Evolutionary conservation across 2,113 vertebrate species (phyloP), one percentile per base, ranked within the genome.

Genomic region (Pedionomus torquatus): DNA sequence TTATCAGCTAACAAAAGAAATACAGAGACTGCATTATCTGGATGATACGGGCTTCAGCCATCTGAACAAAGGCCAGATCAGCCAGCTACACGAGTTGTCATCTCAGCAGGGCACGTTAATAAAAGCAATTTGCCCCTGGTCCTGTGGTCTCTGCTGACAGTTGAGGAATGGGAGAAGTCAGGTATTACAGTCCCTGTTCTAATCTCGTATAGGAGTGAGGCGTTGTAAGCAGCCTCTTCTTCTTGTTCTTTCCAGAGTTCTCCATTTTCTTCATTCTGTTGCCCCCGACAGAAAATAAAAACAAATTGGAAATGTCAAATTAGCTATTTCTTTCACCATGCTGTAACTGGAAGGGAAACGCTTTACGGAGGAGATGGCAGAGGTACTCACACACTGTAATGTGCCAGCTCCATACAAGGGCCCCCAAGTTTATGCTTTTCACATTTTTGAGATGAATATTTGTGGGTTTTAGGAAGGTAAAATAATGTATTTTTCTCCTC

Each of bases 331-430:
- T 87, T 95, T 81, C 24, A 44, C 41, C 6, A 5, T 33, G 25
- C 10, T 69, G 17, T 55, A 87, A 54, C 18, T 51, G 76, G n/a
- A 68, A 68, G 18, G 13, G 11, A 3, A 6, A 83, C 75, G 21
- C 5, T 88, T 76, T 44, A 60, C 15, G 9, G 7, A 68, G 28
- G 25, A 86, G 33, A 26, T 57, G 28, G 20, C 33, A 83, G 21
- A 80, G 11, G 11, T 54, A 75, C 46, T 90, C 86, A 33, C 13
- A 68, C 13, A 37, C 17, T 33, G 25, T 49, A 52, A 61, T 41
- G 2, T 23, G 16, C 17, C 25, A 64, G 12, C 6, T 51, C 31
- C 17, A 65, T 83, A 55, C 1, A 68, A 63, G 0, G 0, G 11
- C 21, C 15, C 15, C 7, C 11, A 55, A 69, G 20, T 19, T 72